Conservation (phyloP, 2,797 vertebrate species). For the Phyllotis vaccarum region DNA sequence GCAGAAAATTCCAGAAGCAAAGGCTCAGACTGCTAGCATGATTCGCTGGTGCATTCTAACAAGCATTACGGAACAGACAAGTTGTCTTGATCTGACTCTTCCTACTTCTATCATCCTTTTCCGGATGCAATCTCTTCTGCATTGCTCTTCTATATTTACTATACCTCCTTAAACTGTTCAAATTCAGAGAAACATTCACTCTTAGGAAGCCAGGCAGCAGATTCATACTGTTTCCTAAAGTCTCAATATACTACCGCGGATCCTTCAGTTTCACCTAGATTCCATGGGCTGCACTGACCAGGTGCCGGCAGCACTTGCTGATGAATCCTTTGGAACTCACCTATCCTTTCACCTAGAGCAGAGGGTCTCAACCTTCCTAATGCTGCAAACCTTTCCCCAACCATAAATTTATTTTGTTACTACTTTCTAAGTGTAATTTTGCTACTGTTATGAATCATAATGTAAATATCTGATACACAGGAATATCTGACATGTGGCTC, state of each 20-base stretch:
- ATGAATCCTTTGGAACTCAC: accelerated
- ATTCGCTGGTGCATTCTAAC: accelerated
- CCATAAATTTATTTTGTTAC: too few species aligned
- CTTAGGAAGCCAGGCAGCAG: background rate
- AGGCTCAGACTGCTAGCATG: too few species aligned
- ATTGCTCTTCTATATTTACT: background rate
- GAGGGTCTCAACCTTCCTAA: background rate
- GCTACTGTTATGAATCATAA: background rate
- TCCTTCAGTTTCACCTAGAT: background rate
- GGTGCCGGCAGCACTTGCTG: accelerated
- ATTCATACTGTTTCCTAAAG: too few species aligned
- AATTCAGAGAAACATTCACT: background rate
- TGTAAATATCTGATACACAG: background rate
- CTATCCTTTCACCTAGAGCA: too few species aligned
- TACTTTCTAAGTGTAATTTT: background rate
- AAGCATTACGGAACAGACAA: background rate
- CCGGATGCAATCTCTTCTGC: too few species aligned
- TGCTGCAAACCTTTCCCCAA: background rate
- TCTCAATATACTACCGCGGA: background rate
- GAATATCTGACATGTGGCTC: background rate
- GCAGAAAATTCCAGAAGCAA: background rate
- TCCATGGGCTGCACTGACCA: accelerated
- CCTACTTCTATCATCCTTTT: too few species aligned
- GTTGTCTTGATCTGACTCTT: background rate
- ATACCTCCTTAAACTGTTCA: background rate